These are phyloP conservation scores for Babylonia areolata DNA, from an alignment of 1,140 invertebrate species.

Conservation along the genomic window DNA sequence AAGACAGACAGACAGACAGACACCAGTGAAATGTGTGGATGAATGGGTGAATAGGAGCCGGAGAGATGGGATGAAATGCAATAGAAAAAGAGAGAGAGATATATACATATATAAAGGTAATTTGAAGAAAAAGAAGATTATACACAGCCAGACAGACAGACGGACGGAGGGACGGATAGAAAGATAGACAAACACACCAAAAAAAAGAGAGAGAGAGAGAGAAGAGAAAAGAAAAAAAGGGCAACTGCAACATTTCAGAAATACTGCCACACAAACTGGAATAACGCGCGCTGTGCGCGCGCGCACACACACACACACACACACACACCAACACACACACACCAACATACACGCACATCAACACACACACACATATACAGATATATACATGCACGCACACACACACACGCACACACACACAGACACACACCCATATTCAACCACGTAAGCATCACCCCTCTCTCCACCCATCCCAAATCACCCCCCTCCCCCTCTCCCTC, in stretches of 20 bases:
- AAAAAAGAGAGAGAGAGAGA: background rate
- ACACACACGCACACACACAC: background rate
- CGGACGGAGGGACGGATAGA: background rate
- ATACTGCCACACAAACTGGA: no score
- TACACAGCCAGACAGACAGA: background rate
- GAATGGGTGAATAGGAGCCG: no score
- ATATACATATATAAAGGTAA: no score
- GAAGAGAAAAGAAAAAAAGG: background rate
- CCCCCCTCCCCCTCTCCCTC: no score
- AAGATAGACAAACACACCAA: background rate
- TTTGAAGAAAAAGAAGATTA: background rate
- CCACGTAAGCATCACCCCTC: no score
- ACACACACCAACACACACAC: background rate
- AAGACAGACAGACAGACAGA: no score
- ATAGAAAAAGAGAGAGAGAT: background rate
- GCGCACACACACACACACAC: background rate
- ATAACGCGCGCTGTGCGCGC: background rate
- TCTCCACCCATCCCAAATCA: no score
- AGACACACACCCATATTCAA: background rate
- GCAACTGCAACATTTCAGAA: background rate
- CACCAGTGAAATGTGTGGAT: no score
- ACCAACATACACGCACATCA: background rate
- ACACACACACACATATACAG: background rate
- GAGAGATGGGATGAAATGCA: no score
- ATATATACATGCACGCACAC: background rate